Base-by-base conservation (phyloP, 1,140 invertebrate genomes). In the Triops cancriformis region DNA sequence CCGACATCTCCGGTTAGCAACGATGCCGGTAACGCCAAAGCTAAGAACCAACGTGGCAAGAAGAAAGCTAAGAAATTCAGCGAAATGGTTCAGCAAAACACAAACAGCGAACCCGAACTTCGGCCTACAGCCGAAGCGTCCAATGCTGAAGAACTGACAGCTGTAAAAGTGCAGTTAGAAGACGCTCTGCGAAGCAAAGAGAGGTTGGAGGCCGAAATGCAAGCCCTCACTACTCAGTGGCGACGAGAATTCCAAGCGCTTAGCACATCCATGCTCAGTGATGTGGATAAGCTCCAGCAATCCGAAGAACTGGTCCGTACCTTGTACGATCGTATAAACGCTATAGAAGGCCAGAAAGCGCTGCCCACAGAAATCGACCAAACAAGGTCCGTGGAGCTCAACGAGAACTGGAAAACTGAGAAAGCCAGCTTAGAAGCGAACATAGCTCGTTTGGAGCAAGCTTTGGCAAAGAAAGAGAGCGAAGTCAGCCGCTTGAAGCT, bases 21-120 rank as follows among this genome's bases (percentile, higher is more conserved):
- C 23, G 51, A 23, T 3, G 14, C 51, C 23, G 51, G 18, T 3
- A n/a, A 18, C 18, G 14, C 51, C 14, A 64, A 64, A 64, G 14
- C 51, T 14, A 64, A 64, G 14, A 64, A 64, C 51, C 51, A 64
- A 23, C 51, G n/a, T 64, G 51, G 51, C 18, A 64, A 64, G n/a
- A 64, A 64, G 23, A 64, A 64, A 23, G 51, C n/a, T 64, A 64
- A 64, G 51, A 64, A 64, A 64, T 64, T 64, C 51, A 64, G 51
- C 51, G 51, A 64, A 23, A n/a, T 64, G 10, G 51, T 64, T 14
- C 51, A 18, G 5, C 51, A 64, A 3, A 18, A 5, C n/a, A 18
- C 51, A 64, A 23, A n/a, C 14, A 18, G 6, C 18, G 51, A 23
- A 64, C 10, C 5, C 51, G 51, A 64, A 18, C 14, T 23, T 64